These are phyloP conservation scores for Achroia grisella DNA, from an alignment of 1,140 invertebrate genomes.

Conservation along the genomic window DNA sequence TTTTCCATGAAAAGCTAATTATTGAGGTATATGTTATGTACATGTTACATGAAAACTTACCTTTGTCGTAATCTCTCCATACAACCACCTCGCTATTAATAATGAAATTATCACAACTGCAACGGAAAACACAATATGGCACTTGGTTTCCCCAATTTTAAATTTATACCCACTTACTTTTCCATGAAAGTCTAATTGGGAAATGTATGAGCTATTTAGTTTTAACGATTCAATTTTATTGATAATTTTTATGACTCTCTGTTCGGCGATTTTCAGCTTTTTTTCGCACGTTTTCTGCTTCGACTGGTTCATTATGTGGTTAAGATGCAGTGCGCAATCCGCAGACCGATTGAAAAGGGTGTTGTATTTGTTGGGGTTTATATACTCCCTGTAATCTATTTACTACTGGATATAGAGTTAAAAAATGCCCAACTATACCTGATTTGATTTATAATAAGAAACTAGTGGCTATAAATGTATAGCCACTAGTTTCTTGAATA, in stretches of 20 bases:
- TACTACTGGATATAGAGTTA: background rate
- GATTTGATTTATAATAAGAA: too few relatives aligned
- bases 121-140: constrained; percentile 1
- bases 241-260: constrained; percentile 45
- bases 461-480: too few relatives aligned
- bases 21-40: too few relatives aligned
- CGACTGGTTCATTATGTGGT: constrained; percentile 21
- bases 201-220: constrained; percentile 33
- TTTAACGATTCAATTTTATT: constrained; percentile 47
- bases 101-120: constrained; percentile 9
- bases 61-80: constrained; percentile 9
- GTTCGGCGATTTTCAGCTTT: constrained; percentile 45
- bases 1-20: constrained; percentile 20
- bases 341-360: constrained; percentile 23
- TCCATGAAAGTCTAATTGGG: constrained; percentile 21
- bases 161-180: constrained; percentile 6
- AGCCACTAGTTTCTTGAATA: too few relatives aligned
- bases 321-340: background rate
- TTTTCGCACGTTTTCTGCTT: constrained; percentile 36
- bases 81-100: constrained; percentile 8
- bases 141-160: background rate
- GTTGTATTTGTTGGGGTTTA: constrained; percentile 21
- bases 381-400: constrained; percentile 16
- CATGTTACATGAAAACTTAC: too few relatives aligned
- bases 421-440: too few relatives aligned